Evolutionary conservation across 2,888 invertebrate species (phyloP).

Genomic region (Yponomeuta evonymella): DNA sequence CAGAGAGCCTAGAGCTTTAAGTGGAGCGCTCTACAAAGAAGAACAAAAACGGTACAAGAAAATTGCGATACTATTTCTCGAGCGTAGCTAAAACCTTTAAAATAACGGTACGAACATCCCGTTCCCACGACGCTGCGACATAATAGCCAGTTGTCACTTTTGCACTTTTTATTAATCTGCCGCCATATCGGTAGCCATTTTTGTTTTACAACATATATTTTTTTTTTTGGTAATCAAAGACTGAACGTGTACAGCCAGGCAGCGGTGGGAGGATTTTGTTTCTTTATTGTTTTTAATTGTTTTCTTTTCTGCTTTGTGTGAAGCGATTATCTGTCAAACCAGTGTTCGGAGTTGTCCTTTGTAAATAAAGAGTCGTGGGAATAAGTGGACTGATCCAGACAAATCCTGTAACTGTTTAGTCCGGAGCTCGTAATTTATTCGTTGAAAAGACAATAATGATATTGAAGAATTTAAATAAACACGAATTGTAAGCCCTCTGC

Average conservation of each 20-base stretch:
- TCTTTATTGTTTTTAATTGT: slow-evolving; percentile 11
- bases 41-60: slow-evolving; percentile 3
- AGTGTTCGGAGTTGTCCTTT: background rate
- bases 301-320: slow-evolving; percentile 2
- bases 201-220: slow-evolving; percentile 19
- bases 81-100: slow-evolving; percentile 13
- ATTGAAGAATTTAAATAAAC: too few species aligned
- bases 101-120: slow-evolving; percentile 41
- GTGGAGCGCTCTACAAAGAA: background rate
- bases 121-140: slow-evolving; percentile 40
- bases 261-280: slow-evolving; percentile 9
- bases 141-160: slow-evolving; percentile 27
- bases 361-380: slow-evolving; percentile 10
- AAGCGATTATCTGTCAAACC: background rate
- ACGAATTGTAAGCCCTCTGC: too few species aligned
- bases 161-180: slow-evolving; percentile 26
- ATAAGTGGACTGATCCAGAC: background rate
- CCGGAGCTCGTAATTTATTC: background rate
- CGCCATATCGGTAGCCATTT: slow-evolving; percentile 23
- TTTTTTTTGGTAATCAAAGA: slow-evolving; percentile 23
- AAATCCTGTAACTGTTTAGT: background rate
- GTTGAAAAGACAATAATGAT: too few species aligned
- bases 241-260: slow-evolving; percentile 20
- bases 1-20: background rate
- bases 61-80: slow-evolving; percentile 8